These are phyloP conservation scores for Choristoneura fumiferana DNA, from an alignment of 1,140 invertebrate genomes.

Conservation along the genomic window DNA sequence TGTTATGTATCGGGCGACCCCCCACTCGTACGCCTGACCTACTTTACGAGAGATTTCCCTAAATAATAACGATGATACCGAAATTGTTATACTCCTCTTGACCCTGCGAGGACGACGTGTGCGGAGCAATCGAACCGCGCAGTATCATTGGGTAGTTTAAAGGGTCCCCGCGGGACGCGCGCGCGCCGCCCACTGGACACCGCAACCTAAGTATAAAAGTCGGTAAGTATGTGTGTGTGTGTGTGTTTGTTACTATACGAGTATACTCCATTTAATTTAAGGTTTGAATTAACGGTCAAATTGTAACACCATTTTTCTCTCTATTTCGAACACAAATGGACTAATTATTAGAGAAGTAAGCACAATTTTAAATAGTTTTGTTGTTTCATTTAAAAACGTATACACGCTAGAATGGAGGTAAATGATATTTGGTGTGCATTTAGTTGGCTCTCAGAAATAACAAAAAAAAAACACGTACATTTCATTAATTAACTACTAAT, in stretches of 20 bases:
- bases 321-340: not conserved
- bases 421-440: not conserved
- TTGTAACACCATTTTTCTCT: too few species aligned
- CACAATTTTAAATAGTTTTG: too few species aligned
- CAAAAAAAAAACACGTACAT: too few species aligned
- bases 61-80: conserved; percentile 6
- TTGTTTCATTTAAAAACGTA: too few species aligned
- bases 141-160: not conserved
- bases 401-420: not conserved
- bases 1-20: too few species aligned
- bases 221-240: not conserved
- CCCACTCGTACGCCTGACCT: not conserved
- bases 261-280: too few species aligned
- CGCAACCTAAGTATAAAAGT: not conserved
- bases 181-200: not conserved
- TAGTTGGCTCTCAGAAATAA: too few species aligned
- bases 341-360: not conserved
- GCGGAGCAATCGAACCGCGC: not conserved
- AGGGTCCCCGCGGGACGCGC: not conserved
- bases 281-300: too few species aligned
- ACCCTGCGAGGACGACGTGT: not conserved
- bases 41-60: conserved; percentile 9
- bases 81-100: not conserved
- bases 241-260: too few species aligned
- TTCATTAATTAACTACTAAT: too few species aligned